These are phyloP conservation scores for Glaucidium brasilianum DNA, from an alignment of 2,113 vertebrate species.

Conservation along the genomic window DNA sequence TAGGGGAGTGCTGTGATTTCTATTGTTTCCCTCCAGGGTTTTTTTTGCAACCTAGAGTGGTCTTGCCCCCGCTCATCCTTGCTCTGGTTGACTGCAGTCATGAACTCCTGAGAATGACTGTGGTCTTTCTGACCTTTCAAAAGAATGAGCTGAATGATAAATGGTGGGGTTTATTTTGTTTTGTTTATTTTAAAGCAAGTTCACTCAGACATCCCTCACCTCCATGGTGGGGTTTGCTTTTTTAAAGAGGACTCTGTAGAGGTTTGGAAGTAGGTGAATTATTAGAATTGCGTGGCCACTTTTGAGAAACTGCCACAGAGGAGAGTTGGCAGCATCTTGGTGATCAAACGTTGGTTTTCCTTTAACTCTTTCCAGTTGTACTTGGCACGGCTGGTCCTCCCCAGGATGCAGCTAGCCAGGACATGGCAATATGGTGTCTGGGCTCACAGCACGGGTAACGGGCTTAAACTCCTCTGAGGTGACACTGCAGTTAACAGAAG, in stretches of 20 bases:
- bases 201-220: background rate
- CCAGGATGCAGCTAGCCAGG: background rate
- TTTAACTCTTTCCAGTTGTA: background rate
- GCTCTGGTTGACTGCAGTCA: accelerated
- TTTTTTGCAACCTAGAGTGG: background rate
- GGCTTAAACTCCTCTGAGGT: background rate
- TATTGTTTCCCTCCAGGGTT: accelerated
- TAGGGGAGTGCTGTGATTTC: background rate
- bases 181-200: background rate
- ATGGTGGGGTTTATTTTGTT: background rate
- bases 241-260: background rate
- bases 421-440: background rate
- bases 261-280: background rate
- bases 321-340: background rate
- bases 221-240: background rate
- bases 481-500: background rate
- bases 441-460: background rate
- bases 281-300: background rate
- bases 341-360: background rate
- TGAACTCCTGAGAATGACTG: background rate
- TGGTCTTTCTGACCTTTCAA: background rate
- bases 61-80: background rate
- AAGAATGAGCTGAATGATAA: background rate
- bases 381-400: accelerated
- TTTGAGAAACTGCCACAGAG: background rate